Percentiles rank a stretch among this genome's conserved stretches.
Conservation (phyloP, 92 coral and sea anemone species). For the Micromussa lordhowensis region DNA sequence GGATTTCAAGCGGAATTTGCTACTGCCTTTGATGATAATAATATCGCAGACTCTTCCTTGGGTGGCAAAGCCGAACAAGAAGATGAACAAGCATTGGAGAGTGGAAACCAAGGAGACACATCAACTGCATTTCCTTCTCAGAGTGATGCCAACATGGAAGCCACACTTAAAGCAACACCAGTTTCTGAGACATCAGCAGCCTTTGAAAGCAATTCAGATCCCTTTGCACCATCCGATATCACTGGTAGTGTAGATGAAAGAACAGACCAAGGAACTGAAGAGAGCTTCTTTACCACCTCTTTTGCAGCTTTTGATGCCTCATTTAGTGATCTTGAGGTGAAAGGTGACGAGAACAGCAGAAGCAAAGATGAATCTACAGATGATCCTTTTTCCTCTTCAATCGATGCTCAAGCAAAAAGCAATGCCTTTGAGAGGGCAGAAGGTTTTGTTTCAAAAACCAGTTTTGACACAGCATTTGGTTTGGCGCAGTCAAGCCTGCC, state of each 20-base stretch:
- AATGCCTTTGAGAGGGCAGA: neutral
- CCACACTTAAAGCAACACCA: neutral
- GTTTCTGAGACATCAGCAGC: neutral
- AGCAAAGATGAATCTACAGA: neutral
- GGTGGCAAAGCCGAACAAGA: neutral
- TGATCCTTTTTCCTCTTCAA: constrained; percentile 55
- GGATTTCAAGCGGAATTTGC: constrained; percentile 18
- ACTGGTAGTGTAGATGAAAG: constrained; percentile 24
- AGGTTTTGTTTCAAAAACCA: constrained; percentile 29
- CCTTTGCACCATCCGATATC: constrained; percentile 62
- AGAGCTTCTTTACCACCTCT: constrained; percentile 23
- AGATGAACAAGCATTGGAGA: neutral
- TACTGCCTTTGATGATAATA: constrained; percentile 4
- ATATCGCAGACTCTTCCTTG: neutral
- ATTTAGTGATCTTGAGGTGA: constrained; percentile 45
- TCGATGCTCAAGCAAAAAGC: constrained; percentile 10
- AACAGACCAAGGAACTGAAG: constrained; percentile 15
- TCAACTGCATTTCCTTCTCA: neutral
- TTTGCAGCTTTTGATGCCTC: constrained; percentile 72
- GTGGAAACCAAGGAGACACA: neutral
- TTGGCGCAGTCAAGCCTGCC: neutral
- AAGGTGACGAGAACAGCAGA: neutral
- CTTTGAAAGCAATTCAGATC: constrained; percentile 23
- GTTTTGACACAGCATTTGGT: constrained; percentile 33
- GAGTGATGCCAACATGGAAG: neutral